These are phyloP conservation scores for Anorthoa munda DNA, from an alignment of 2,888 invertebrate genomes.

Conservation along the genomic window DNA sequence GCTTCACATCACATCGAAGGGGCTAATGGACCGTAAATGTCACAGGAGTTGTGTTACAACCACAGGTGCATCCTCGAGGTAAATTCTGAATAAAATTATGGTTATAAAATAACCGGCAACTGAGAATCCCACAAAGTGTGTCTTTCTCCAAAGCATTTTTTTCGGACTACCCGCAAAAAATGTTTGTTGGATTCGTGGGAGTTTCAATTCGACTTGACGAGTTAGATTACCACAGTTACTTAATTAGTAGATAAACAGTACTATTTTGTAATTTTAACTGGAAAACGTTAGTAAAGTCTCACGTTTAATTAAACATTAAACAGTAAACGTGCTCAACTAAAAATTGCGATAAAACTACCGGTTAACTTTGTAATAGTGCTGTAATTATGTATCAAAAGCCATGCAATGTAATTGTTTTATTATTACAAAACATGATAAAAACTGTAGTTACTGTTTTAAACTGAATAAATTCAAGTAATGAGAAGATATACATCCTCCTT, in stretches of 20 bases:
- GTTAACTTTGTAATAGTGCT: conserved; percentile 22
- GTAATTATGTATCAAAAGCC: conserved; percentile 21
- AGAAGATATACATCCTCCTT: background rate
- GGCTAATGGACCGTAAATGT: conserved; percentile 58
- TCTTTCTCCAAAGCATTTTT: background rate
- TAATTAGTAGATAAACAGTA: background rate
- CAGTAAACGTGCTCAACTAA: conserved; percentile 40
- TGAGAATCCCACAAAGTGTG: conserved; percentile 5
- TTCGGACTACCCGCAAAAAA: background rate
- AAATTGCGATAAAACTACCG: conserved; percentile 23
- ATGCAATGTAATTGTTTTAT: conserved; percentile 3
- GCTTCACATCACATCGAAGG: conserved; percentile 36
- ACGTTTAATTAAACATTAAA: conserved; percentile 15
- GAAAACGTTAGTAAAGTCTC: conserved; percentile 21
- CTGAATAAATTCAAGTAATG: background rate
- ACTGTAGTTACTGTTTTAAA: background rate
- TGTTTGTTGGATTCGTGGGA: background rate
- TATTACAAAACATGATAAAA: conserved; percentile 11
- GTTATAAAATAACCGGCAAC: background rate
- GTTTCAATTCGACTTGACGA: background rate
- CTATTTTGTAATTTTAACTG: conserved; percentile 32
- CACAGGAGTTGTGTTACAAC: conserved; percentile 54
- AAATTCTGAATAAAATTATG: background rate
- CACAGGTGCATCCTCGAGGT: conserved; percentile 27
- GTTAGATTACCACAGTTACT: background rate